These are phyloP conservation scores for Loripinus fragilis DNA, from an alignment of 2,888 invertebrate species.

Conservation along the genomic window DNA sequence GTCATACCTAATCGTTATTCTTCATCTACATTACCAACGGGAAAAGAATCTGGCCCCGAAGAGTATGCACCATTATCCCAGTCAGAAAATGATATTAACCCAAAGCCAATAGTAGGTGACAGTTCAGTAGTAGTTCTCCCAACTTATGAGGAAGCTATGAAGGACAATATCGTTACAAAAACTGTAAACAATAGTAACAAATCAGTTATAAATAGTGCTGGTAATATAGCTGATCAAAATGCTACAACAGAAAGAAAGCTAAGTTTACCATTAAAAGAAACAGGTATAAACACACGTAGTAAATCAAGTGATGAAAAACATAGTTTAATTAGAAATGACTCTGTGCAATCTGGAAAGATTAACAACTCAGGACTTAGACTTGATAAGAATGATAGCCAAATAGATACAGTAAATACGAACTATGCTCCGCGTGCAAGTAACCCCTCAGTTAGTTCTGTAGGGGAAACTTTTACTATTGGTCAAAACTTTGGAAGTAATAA, in stretches of 20 bases:
- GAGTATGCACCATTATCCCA: neutral
- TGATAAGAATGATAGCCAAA: too few relatives aligned
- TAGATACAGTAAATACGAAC: too few relatives aligned
- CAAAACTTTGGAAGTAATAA: too few relatives aligned
- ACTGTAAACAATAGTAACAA: neutral
- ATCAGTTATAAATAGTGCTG: neutral
- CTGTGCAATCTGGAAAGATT: neutral
- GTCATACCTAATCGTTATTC: constrained; percentile 27
- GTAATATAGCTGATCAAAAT: neutral
- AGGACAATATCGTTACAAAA: neutral
- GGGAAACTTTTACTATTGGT: too few relatives aligned
- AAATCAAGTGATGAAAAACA: neutral
- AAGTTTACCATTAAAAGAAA: too few relatives aligned
- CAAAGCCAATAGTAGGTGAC: neutral
- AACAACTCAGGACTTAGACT: too few relatives aligned
- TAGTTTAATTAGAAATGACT: neutral
- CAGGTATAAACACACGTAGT: neutral
- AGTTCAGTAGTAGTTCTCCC: neutral
- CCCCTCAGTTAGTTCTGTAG: too few relatives aligned
- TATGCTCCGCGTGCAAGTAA: too few relatives aligned
- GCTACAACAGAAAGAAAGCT: neutral
- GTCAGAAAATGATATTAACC: neutral
- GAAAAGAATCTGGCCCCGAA: neutral
- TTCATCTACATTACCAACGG: constrained; percentile 13
- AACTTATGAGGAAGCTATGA: neutral